These are phyloP conservation scores for Etheostoma nigrum DNA, from an alignment of 2,797 vertebrate genomes.

Conservation along the genomic window DNA sequence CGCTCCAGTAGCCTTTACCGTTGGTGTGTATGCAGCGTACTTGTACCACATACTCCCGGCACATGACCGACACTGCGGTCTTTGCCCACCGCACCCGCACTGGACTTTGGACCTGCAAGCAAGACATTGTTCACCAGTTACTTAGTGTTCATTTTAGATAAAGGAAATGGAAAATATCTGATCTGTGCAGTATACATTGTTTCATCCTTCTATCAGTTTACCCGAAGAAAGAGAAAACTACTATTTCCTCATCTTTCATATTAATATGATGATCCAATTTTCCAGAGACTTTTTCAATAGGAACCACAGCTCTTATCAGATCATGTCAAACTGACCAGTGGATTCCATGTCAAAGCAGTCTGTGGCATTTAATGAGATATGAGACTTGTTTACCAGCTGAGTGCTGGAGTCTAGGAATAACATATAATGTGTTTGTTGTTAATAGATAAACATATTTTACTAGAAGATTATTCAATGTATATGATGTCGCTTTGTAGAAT, in stretches of 20 bases:
- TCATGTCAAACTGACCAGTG: constrained; percentile 11
- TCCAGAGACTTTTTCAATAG: background rate
- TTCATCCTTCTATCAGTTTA: background rate
- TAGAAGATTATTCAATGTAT: background rate
- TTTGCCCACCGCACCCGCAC: constrained; percentile 63
- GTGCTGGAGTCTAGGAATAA: background rate
- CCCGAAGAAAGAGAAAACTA: background rate
- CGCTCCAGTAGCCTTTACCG: constrained; percentile 88
- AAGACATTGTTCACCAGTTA: constrained; percentile 9
- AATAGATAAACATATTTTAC: constrained; percentile 4
- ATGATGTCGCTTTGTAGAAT: background rate
- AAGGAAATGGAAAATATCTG: background rate
- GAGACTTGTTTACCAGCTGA: background rate
- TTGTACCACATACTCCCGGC: constrained; percentile 84
- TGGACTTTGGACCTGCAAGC: constrained; percentile 81
- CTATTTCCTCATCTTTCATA: background rate
- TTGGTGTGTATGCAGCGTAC: constrained; percentile 85
- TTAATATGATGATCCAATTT: constrained; percentile 10
- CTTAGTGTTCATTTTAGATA: background rate
- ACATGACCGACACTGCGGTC: constrained; percentile 82
- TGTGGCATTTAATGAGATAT: background rate
- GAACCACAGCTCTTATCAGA: background rate
- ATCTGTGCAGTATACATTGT: background rate
- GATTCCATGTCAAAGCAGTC: constrained; percentile 12
- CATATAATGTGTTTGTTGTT: background rate